Base-by-base conservation (phyloP, 2,113 vertebrate genomes). In the Semnornis frantzii region DNA sequence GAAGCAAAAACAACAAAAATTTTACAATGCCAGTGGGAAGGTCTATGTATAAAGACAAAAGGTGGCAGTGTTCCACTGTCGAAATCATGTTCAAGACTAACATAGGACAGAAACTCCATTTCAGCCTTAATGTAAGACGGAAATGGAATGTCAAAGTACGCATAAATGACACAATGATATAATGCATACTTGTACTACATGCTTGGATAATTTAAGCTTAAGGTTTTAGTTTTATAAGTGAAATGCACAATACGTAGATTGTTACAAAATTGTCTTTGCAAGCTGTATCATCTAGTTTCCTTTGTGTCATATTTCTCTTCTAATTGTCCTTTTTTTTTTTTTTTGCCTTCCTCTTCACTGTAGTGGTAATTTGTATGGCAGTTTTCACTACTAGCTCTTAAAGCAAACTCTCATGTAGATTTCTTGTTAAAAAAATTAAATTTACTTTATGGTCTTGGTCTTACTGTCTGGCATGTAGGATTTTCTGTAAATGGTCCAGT, bases 51-150 rank as follows among this genome's bases (percentile, higher is more conserved):
- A 44, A 78, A 77, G 85, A 93, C 98, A 96, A 97, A 96, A 98
- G 98, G 96, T 98, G 98, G 98, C 97, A 91, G 96, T 98, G 95
- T 98, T 97, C 97, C 5, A 14, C 98, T 97, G 92, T 78, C 95
- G 82, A 96, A 97, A 94, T 52, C 50, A 79, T 78, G 44, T 15
- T 55, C n/a, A 39, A 24, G 31, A 39, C 31, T 77, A 74, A 37
- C 31, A 52, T 37, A 83, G 44, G 58, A 86, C 55, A 88, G 57
- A 89, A 88, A 80, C 70, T 94, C 64, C 31, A 72, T 96, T 96
- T 87, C 34, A 28, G 9, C 90, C 50, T 88, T 90, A 72, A 82
- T 65, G 62, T 89, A 37, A 81, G 75, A 73, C 19, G 90, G 88
- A 95, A 95, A 93, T 93, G 72, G 85, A 95, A 92, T 86, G 87